phyloP scores from a whole-genome alignment of 2,113 vertebrate genomes.

The Pungitius pungitius region DNA sequence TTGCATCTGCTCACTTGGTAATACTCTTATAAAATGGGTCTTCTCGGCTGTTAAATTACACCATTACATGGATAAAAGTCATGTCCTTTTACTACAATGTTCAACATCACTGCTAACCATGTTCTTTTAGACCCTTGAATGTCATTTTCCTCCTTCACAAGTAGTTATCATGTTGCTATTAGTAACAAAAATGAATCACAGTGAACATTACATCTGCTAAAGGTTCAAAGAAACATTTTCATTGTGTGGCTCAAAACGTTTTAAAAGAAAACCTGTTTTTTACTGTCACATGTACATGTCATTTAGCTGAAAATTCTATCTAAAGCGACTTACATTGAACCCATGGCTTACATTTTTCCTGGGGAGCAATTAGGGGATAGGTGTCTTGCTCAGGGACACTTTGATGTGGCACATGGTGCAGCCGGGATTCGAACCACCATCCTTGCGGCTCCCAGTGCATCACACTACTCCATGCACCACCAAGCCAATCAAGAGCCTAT shows the following conservation, averaged over 20 bases:
- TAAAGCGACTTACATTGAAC: no score
- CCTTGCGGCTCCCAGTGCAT: no score
- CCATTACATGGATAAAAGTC: constrained; percentile 28
- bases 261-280: background rate
- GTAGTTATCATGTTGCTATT: background rate
- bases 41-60: constrained; percentile 33
- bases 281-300: no score
- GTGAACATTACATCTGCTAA: background rate
- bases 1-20: constrained; percentile 64
- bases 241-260: background rate
- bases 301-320: no score
- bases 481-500: background rate
- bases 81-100: background rate
- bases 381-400: no score
- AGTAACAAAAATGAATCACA: background rate
- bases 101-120: background rate
- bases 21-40: constrained; percentile 53
- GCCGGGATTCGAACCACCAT: no score
- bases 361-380: no score
- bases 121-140: background rate
- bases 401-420: no score
- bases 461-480: no score
- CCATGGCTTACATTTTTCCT: no score
- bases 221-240: background rate
- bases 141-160: background rate